Conservation (phyloP, 1,140 invertebrate genomes). For the Papilio helenus region DNA sequence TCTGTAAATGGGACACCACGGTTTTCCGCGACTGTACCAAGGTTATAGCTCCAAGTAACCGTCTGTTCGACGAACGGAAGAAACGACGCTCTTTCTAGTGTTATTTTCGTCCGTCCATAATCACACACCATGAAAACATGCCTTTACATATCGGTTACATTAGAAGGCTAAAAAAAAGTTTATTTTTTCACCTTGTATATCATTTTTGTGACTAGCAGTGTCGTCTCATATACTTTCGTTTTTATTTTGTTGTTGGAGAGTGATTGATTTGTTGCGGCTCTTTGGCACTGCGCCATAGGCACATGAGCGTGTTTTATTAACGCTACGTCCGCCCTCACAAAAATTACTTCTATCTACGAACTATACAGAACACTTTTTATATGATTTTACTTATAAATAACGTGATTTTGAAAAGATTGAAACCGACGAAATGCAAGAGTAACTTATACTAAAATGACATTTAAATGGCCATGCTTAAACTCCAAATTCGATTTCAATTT, state of each 20-base stretch:
- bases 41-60: too few species aligned
- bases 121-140: not conserved
- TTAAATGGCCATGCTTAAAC: too few species aligned
- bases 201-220: slow-evolving; percentile 21
- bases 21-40: too few species aligned
- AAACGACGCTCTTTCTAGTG: too few species aligned
- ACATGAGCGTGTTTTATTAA: slow-evolving; percentile 36
- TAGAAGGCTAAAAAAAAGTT: not conserved
- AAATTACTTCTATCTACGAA: not conserved
- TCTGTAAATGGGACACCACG: too few species aligned
- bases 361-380: not conserved
- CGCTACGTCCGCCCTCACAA: slow-evolving; percentile 14
- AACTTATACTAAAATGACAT: too few species aligned
- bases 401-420: too few species aligned
- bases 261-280: slow-evolving; percentile 35
- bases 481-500: too few species aligned
- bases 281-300: slow-evolving; percentile 29
- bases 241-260: slow-evolving; percentile 25
- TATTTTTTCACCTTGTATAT: not conserved
- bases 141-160: not conserved
- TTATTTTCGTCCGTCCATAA: too few species aligned
- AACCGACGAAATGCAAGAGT: too few species aligned
- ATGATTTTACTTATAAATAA: not conserved
- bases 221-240: slow-evolving; percentile 23
- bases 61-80: too few species aligned